phyloP scores from a whole-genome alignment of 1,140 invertebrate genomes.

The Drosophila burlai region DNA sequence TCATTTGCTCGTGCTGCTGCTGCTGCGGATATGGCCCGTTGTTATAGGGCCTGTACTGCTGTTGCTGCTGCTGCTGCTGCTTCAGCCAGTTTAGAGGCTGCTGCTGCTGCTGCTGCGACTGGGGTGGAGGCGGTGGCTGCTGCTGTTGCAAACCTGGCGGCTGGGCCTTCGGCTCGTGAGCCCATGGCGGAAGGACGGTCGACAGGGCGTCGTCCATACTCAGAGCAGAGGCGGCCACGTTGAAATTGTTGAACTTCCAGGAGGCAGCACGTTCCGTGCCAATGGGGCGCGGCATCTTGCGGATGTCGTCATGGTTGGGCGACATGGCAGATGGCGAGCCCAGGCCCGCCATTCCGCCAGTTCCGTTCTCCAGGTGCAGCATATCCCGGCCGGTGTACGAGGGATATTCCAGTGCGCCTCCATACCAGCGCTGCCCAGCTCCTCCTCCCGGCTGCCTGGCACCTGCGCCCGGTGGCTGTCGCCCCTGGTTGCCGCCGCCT shows the following conservation, averaged over 20 bases:
- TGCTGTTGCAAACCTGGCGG: slow-evolving; percentile 65
- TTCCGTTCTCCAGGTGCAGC: slow-evolving; percentile 78
- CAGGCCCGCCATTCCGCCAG: slow-evolving; percentile 55
- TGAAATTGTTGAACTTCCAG: slow-evolving; percentile 87
- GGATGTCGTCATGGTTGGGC: slow-evolving; percentile 88
- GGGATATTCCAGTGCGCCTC: slow-evolving; percentile 70
- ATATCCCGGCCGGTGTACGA: slow-evolving; percentile 71
- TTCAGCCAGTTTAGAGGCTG: slow-evolving; percentile 73
- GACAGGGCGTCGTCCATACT: slow-evolving; percentile 58
- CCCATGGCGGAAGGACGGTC: slow-evolving; percentile 57
- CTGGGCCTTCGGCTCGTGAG: slow-evolving; percentile 61
- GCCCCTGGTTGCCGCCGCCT: slow-evolving; percentile 55
- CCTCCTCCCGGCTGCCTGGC: slow-evolving; percentile 41
- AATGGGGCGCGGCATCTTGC: slow-evolving; percentile 91
- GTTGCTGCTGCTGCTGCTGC: slow-evolving; percentile 54
- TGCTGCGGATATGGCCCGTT: slow-evolving; percentile 75
- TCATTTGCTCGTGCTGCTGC: slow-evolving; percentile 79
- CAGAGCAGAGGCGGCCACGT: slow-evolving; percentile 49
- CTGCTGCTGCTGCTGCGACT: slow-evolving; percentile 62
- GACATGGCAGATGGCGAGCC: slow-evolving; percentile 88
- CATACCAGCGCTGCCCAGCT: slow-evolving; percentile 74
- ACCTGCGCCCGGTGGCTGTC: slow-evolving; percentile 50
- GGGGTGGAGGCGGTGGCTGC: slow-evolving; percentile 56
- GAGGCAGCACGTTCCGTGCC: slow-evolving; percentile 90
- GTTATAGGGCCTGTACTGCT: slow-evolving; percentile 71